Conservation (phyloP, 2,888 invertebrate species). For the Onchidella celtica region DNA sequence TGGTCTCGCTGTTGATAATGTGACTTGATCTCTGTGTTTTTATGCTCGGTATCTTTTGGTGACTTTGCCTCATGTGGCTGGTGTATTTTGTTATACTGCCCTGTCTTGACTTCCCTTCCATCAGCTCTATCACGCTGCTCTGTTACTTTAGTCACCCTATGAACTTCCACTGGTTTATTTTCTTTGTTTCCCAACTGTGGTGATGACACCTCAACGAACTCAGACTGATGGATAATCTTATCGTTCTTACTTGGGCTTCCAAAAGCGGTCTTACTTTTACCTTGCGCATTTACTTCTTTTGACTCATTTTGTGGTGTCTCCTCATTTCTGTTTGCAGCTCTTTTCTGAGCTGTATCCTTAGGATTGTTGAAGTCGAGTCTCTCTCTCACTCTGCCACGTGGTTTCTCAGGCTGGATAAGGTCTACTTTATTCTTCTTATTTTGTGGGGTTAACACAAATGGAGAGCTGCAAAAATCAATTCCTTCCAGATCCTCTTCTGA, state of each 20-base stretch:
- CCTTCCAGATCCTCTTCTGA: slow-evolving; percentile 51
- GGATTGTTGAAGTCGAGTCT: slow-evolving; percentile 64
- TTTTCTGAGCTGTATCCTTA: slow-evolving; percentile 55
- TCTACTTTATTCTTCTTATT: slow-evolving; percentile 38
- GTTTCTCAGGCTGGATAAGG: neutral
- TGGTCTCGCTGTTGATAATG: too few species aligned
- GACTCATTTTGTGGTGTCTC: neutral
- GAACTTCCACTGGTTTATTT: slow-evolving; percentile 30
- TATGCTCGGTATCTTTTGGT: too few species aligned
- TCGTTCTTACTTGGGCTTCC: neutral
- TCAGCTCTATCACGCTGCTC: neutral
- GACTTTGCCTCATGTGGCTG: too few species aligned
- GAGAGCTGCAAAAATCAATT: slow-evolving; percentile 46
- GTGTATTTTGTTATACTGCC: neutral
- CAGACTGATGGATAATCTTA: neutral
- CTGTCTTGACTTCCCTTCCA: neutral
- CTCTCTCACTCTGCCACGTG: slow-evolving; percentile 64
- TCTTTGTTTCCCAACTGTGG: slow-evolving; percentile 25
- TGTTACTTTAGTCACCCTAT: neutral
- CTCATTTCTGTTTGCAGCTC: slow-evolving; percentile 43
- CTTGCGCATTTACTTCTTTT: neutral
- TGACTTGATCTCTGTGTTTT: too few species aligned
- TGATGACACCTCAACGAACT: neutral
- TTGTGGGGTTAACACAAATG: slow-evolving; percentile 52
- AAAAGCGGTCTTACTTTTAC: neutral